Evolutionary conservation across 2,888 invertebrate genomes (phyloP).

Genomic region (Lasius fuliginosus): DNA sequence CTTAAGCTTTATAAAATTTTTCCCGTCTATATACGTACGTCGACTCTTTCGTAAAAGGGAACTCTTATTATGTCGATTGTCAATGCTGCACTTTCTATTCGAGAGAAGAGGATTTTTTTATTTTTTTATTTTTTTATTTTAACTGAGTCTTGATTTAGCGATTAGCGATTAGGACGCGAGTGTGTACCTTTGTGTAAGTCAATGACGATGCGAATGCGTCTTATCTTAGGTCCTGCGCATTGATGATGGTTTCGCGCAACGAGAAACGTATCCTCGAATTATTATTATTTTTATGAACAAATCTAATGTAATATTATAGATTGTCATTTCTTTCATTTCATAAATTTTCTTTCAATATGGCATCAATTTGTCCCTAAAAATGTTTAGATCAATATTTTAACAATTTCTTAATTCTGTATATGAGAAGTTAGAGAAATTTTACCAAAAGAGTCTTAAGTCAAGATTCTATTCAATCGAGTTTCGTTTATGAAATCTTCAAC

Average conservation of each 20-base stretch:
- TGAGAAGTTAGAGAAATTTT: neutral
- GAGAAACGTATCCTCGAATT: neutral
- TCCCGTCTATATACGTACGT: conserved; percentile 56
- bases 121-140: conserved; percentile 19
- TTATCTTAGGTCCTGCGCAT: conserved; percentile 42
- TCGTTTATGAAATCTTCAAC: neutral
- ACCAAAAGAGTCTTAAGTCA: neutral
- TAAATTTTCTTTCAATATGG: neutral
- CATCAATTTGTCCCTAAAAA: neutral
- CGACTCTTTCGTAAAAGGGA: conserved; percentile 73
- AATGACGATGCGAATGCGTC: conserved; percentile 53
- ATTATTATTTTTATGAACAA: neutral
- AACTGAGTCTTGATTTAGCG: conserved; percentile 48
- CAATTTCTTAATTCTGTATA: neutral
- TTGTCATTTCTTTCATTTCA: neutral
- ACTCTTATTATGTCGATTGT: conserved; percentile 84
- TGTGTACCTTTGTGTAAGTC: conserved; percentile 39
- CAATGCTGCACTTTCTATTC: conserved; percentile 85
- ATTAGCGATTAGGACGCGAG: conserved; percentile 47
- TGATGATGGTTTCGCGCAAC: neutral
- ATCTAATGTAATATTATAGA: neutral
- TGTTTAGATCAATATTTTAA: neutral
- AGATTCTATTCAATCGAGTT: neutral
- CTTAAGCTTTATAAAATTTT: conserved; percentile 73
- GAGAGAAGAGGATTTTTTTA: conserved; percentile 51